Conservation (phyloP, 2,888 invertebrate genomes). For the Meiosimyza platycephala region DNA sequence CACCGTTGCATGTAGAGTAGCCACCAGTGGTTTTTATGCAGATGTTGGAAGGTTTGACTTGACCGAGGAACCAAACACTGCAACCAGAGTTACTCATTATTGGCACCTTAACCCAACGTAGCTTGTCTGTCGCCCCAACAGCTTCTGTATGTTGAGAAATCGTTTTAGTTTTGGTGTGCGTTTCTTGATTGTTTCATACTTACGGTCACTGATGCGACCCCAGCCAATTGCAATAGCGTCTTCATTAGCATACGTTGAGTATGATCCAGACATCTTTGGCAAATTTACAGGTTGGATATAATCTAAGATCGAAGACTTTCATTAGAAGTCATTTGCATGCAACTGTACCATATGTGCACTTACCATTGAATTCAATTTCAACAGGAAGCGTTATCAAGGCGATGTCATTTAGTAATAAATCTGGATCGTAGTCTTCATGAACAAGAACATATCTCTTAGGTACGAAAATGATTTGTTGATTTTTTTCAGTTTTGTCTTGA, state of each 20-base stretch:
- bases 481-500: constrained; percentile 36
- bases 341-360: neutral
- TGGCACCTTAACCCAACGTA: constrained; percentile 52
- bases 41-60: neutral
- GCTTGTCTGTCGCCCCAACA: constrained; percentile 47
- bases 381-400: constrained; percentile 48
- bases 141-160: constrained; percentile 42
- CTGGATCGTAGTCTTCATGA: constrained; percentile 44
- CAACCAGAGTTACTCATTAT: constrained; percentile 53
- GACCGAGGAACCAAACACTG: constrained; percentile 19
- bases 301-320: constrained; percentile 34
- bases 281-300: constrained; percentile 53
- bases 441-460: constrained; percentile 39
- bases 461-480: constrained; percentile 43
- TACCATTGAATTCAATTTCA: constrained; percentile 42
- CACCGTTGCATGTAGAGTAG: constrained; percentile 25
- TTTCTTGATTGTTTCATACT: constrained; percentile 20
- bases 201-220: constrained; percentile 58
- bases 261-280: constrained; percentile 47
- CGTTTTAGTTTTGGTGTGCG: constrained; percentile 1
- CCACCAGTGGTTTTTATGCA: constrained; percentile 16
- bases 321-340: neutral
- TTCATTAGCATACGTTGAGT: constrained; percentile 48
- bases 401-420: constrained; percentile 50
- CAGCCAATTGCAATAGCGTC: constrained; percentile 59